A percentile compares a stretch with the other conserved stretches of the same genome.
Conservation (phyloP, 2,113 vertebrate genomes). For the Pseudopipra pipra region DNA sequence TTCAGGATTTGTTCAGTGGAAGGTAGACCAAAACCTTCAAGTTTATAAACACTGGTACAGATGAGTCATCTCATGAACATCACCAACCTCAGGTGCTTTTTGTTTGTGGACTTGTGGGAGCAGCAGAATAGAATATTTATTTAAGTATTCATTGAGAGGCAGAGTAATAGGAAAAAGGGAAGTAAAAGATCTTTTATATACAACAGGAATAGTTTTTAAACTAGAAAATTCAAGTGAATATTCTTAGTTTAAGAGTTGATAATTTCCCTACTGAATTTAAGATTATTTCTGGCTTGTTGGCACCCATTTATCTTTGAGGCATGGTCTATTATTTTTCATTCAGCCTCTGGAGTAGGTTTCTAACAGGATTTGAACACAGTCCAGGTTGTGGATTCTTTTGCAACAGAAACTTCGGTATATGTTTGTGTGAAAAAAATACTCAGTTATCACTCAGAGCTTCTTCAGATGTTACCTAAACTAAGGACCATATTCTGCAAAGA, state of each 20-base stretch:
- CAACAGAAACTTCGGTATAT: not conserved
- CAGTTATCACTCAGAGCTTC: not conserved
- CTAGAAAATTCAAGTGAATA: not conserved
- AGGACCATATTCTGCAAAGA: not conserved
- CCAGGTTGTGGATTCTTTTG: not conserved
- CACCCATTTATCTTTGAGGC: not conserved
- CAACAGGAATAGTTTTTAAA: not conserved
- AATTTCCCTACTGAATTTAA: not conserved
- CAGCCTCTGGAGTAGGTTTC: not conserved
- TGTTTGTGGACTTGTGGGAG: not conserved
- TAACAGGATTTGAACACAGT: not conserved
- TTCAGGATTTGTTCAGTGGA: not conserved
- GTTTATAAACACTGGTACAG: not conserved
- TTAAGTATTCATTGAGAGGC: not conserved
- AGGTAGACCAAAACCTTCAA: not conserved
- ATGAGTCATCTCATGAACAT: not conserved
- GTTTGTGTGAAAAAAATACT: not conserved
- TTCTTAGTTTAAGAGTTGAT: not conserved
- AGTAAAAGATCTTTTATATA: not conserved
- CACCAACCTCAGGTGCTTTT: not conserved
- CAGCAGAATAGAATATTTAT: not conserved
- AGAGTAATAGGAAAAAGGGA: not conserved
- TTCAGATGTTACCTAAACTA: not conserved
- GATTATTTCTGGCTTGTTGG: not conserved
- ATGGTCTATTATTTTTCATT: not conserved